Evolutionary conservation across 2,888 invertebrate genomes (phyloP), one percentile per base, ranked within the genome.

Genomic region (Ectemnius cavifrons): DNA sequence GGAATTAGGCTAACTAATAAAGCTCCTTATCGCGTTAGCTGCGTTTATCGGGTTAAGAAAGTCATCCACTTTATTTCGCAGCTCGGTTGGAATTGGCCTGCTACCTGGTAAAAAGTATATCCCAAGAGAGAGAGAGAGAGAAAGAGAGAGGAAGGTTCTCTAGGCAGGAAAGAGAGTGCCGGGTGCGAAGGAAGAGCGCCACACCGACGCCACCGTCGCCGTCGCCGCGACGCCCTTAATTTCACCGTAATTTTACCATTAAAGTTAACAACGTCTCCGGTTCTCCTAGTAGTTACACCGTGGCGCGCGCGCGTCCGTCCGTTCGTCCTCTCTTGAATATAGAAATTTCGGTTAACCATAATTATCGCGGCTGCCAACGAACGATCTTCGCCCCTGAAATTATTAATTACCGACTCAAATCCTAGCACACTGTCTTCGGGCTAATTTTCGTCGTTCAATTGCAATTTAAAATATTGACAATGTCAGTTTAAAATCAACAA

Each of bases 261-360:
- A 77, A 82, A 82, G 71, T 80, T 77, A 77, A 75, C 71, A 71
- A 71, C 73, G 62, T 79, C 70, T 73, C 70, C 64, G 20, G 60
- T 37, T 62, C 46, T 18, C 46, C 23, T 60, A 58, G 67, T 60
- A 61, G 68, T 61, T 71, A 71, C 49, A 67, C 46, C 60, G 45
- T 59, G n/a, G n/a, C n/a, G 59, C 20, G 20, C 23, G 23, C 71
- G 14, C 57, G 78, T 73, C 8, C 37, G 6, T 37, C 8, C 37
- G 6, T 37, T 37, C 37, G 6, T 37, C 37, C 37, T 37, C 37
- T 11, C 77, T 75, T 75, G 75, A 75, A 70, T 75, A 75, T 79
- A 78, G 78, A 73, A 68, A 79, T 79, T 70, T 78, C 67, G 79
- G 79, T 79, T 75, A 75, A 75, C 72, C 75, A 69, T 71, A 78